A percentile compares a stretch with the other conserved stretches of the same genome.
Evolutionary conservation across 1,140 invertebrate species (phyloP).

Genomic region (Tribolium castaneum): DNA sequence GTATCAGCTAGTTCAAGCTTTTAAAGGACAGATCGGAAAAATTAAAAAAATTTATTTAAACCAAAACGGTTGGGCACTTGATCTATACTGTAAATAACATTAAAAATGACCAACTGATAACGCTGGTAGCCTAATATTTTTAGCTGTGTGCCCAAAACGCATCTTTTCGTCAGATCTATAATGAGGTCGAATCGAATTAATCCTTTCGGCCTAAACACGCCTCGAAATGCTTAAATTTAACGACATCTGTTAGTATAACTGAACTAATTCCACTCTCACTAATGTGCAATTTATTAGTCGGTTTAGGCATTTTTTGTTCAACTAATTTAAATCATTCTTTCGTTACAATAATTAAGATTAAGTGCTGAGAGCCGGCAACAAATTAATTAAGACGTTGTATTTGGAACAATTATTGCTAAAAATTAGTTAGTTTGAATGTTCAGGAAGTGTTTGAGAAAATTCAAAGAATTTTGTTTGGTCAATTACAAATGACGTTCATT

Average conservation of each 20-base stretch:
- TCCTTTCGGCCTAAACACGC: too few species aligned
- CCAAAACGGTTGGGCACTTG: too few species aligned
- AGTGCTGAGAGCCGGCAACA: not conserved
- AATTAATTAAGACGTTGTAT: not conserved
- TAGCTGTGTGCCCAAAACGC: too few species aligned
- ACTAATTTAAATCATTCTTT: not conserved
- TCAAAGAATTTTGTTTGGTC: not conserved
- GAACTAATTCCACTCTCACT: conserved; percentile 9
- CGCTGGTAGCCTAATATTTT: too few species aligned
- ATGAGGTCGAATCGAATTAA: too few species aligned
- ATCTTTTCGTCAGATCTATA: too few species aligned
- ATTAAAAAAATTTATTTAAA: too few species aligned
- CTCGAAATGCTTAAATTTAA: too few species aligned
- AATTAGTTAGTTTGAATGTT: not conserved
- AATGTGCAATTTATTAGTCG: not conserved
- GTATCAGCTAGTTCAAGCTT: too few species aligned
- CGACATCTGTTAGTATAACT: not conserved
- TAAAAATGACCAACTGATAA: too few species aligned
- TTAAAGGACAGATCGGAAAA: too few species aligned
- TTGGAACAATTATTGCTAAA: not conserved
- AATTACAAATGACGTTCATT: not conserved
- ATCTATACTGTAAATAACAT: too few species aligned
- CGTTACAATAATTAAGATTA: not conserved
- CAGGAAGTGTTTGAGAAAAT: not conserved
- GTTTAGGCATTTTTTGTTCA: not conserved